Evolutionary conservation across 2,113 vertebrate genomes (phyloP).

Genomic region (Solea solea): DNA sequence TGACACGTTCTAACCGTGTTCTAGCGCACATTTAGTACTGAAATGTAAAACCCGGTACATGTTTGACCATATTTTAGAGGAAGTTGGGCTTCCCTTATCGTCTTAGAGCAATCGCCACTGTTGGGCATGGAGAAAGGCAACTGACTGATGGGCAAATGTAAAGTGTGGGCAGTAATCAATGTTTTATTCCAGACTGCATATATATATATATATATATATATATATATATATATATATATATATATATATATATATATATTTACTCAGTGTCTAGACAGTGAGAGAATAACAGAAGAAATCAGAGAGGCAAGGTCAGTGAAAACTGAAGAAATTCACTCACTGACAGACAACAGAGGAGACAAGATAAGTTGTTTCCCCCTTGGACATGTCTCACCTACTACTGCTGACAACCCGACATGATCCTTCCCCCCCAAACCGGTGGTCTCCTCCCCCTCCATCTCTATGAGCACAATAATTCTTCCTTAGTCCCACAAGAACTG

Average conservation of each 20-base stretch:
- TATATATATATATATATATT: no score
- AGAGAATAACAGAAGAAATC: neutral
- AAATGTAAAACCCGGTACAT: no score
- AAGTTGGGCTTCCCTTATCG: no score
- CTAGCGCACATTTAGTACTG: no score
- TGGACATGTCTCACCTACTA: conserved; percentile 29
- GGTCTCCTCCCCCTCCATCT: neutral
- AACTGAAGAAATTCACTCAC: neutral
- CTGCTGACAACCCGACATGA: conserved; percentile 30
- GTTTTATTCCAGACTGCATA: no score
- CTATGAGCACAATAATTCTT: neutral
- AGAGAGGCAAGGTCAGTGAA: neutral
- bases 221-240: no score
- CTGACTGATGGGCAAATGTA: neutral
- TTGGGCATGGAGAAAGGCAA: no score
- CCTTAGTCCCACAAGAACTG: neutral
- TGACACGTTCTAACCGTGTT: no score
- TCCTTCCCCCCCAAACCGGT: neutral
- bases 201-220: no score
- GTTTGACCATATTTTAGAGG: no score
- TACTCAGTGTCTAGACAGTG: neutral
- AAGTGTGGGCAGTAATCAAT: neutral
- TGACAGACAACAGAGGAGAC: neutral
- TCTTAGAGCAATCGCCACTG: no score
- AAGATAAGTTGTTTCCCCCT: conserved; percentile 19